Evolutionary conservation across 2,797 vertebrate genomes (phyloP), one percentile per base, ranked within the genome.

Genomic region (Chaetophractus vellerosus): DNA sequence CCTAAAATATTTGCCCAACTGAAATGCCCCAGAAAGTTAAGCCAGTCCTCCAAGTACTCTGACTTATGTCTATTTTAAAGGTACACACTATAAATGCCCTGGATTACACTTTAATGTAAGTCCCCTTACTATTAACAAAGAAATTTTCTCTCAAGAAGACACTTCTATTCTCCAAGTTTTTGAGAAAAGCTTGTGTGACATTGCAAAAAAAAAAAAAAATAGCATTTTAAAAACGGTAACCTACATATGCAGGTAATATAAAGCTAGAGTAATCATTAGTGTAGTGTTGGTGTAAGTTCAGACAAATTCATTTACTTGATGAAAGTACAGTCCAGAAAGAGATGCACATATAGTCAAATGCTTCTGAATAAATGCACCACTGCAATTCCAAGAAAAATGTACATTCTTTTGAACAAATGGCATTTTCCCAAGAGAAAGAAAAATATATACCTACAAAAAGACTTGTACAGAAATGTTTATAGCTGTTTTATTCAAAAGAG

Each of bases 381-480:
- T 50, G 7, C 31, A 74, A 63, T 71, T 92, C 12, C 61, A 0
- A 11, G 16, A 9, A 21, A 64, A 21, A 69, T 86, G 12, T 50
- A 38, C 16, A 38, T 11, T 48, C n/a, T 92, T 88, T 69, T 91
- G 36, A 75, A 68, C 68, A 66, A 85, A 81, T 4, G 76, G 4
- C 28, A 59, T 36, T 85, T 89, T 64, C 36, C n/a, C 82, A 38
- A 88, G 38, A 79, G 76, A 92, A 93, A 74, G 38, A 71, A 11
- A 52, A 18, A 45, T 45, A 45, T 45, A 45, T 9, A 45, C 9
- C 41, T 45, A 45, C 41, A 45, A 45, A 45, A 45, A 45, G 41
- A 45, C 9, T 45, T 45, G n/a, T n/a, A n/a, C n/a, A n/a, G n/a
- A n/a, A n/a, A n/a, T n/a, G n/a, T n/a, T n/a, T n/a, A n/a, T n/a